Conservation (phyloP, 1,140 invertebrate species). For the Ephestia elutella region DNA sequence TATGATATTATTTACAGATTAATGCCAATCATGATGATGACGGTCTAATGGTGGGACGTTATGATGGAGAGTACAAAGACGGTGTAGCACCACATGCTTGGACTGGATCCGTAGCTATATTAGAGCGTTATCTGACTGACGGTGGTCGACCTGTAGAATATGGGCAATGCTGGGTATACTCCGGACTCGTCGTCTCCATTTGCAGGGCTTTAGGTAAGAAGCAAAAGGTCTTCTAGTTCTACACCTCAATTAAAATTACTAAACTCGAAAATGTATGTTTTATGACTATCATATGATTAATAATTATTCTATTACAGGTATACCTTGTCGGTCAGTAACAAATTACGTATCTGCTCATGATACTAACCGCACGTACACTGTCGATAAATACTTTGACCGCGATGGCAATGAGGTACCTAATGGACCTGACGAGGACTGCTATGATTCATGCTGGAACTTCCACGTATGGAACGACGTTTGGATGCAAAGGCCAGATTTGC, state of each 20-base stretch:
- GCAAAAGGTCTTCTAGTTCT: too few relatives aligned
- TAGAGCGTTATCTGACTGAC: slow-evolving; percentile 80
- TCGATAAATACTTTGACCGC: slow-evolving; percentile 81
- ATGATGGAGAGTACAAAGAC: slow-evolving; percentile 83
- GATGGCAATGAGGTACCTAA: slow-evolving; percentile 78
- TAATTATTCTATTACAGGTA: slow-evolving; percentile 77
- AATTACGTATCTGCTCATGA: slow-evolving; percentile 88
- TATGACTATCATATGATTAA: too few relatives aligned
- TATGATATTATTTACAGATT: slow-evolving; percentile 58
- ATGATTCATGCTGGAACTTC: slow-evolving; percentile 84
- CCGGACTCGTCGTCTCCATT: slow-evolving; percentile 82
- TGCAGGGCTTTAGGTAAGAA: slow-evolving; percentile 73
- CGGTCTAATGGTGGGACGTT: slow-evolving; percentile 81
- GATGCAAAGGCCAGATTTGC: slow-evolving; percentile 85
- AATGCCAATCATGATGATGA: slow-evolving; percentile 77
- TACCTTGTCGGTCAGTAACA: slow-evolving; percentile 83
- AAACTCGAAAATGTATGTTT: too few relatives aligned
- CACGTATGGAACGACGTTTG: slow-evolving; percentile 91
- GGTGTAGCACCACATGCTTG: slow-evolving; percentile 80
- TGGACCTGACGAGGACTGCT: slow-evolving; percentile 76
- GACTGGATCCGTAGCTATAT: slow-evolving; percentile 81
- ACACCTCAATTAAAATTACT: too few relatives aligned
- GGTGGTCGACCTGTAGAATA: slow-evolving; percentile 82
- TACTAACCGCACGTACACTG: slow-evolving; percentile 80
- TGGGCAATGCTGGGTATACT: slow-evolving; percentile 90